Conservation (phyloP, 2,797 vertebrate genomes). For the Rhabdomys pumilio region DNA sequence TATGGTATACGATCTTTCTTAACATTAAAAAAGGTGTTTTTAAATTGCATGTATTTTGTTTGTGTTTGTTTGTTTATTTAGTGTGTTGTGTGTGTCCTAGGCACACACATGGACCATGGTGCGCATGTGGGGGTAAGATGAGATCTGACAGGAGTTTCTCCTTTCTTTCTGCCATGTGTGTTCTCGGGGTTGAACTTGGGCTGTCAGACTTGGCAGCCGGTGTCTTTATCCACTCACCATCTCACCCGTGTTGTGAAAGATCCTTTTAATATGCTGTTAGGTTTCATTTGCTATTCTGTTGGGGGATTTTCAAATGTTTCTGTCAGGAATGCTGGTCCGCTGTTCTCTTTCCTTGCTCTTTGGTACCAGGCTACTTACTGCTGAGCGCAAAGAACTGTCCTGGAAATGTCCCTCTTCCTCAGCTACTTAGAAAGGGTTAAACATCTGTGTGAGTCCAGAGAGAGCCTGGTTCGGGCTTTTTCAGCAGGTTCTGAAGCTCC, state of each 20-base stretch:
- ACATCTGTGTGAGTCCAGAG: background rate
- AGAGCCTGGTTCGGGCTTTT: background rate
- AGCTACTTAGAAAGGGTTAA: constrained; percentile 15
- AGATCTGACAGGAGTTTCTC: too few relatives aligned
- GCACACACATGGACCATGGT: background rate
- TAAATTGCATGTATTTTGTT: background rate
- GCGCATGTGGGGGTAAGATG: background rate
- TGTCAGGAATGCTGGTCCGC: background rate
- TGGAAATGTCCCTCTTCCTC: background rate
- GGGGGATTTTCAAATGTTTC: background rate
- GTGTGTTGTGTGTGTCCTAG: background rate
- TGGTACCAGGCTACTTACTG: background rate
- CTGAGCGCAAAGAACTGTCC: background rate
- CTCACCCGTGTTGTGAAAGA: background rate
- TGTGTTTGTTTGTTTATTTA: background rate
- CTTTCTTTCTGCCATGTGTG: background rate
- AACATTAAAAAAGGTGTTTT: background rate
- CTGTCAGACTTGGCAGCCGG: too few relatives aligned
- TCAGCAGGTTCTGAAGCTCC: background rate
- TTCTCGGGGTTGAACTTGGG: background rate
- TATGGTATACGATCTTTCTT: background rate
- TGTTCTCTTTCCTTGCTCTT: background rate
- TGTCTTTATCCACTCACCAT: background rate
- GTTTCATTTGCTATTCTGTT: background rate
- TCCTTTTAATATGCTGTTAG: background rate